A percentile compares a stretch with the other conserved stretches of the same genome.
Evolutionary conservation across 2,113 vertebrate genomes (phyloP).

Genomic region (Gavialis gangeticus): DNA sequence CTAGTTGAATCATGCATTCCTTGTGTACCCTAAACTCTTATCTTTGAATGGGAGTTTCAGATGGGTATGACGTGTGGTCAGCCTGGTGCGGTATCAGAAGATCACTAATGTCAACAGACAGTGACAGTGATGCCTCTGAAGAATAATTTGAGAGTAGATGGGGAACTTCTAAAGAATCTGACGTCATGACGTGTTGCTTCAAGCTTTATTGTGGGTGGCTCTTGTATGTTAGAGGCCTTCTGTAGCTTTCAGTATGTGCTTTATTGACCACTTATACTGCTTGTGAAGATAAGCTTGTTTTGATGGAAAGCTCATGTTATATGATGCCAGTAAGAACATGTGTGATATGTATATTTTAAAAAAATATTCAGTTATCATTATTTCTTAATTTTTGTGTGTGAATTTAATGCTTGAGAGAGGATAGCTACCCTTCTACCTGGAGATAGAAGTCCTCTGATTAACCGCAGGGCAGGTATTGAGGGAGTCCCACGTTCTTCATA

Average conservation of each 20-base stretch:
- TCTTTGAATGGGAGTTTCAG: constrained; percentile 62
- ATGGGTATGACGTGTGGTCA: constrained; percentile 72
- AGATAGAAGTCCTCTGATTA: background rate
- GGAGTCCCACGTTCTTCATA: background rate
- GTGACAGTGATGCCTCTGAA: constrained; percentile 58
- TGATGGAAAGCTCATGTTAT: background rate
- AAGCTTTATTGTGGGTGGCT: background rate
- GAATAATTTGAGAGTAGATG: constrained; percentile 44
- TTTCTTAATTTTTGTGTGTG: background rate
- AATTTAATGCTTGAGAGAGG: constrained; percentile 1
- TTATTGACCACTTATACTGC: background rate
- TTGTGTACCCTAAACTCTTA: constrained; percentile 26
- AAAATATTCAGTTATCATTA: background rate
- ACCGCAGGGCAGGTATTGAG: background rate
- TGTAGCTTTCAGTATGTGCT: background rate
- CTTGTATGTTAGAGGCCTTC: background rate
- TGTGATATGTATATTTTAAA: background rate
- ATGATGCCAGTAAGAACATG: background rate
- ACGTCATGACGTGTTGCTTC: background rate
- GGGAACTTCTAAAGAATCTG: background rate
- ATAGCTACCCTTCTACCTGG: background rate
- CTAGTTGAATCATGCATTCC: background rate
- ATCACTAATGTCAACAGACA: constrained; percentile 59
- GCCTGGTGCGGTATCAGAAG: constrained; percentile 38
- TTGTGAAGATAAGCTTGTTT: background rate